Base-by-base conservation (phyloP, 2,113 vertebrate genomes). In the Canis aureus region DNA sequence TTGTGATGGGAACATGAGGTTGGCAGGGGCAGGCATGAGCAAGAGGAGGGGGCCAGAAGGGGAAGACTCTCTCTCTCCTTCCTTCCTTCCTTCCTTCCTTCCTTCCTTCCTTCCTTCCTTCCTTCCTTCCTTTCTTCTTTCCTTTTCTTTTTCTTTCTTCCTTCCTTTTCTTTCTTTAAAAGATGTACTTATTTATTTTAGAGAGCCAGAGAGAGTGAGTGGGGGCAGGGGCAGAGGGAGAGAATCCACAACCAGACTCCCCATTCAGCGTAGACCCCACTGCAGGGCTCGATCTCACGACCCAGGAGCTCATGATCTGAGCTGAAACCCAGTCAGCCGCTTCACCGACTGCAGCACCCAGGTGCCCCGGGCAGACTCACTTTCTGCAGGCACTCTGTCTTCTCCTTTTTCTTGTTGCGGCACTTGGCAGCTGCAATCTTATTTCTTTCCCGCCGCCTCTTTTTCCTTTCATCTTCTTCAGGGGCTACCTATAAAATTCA, bases 331-430 rank as follows among this genome's bases (percentile, higher is more conserved):
- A 59, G 57, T 7, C 19, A 2, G 57, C 19, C 57, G 17, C 57
- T 2, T 19, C 6, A 35, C 67, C 1, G 1, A 15, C 67, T n/a
- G 3, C 67, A n/a, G 7, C 66, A 8, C 32, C 32, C 32, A 3
- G 8, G 67, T 16, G 0, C 67, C 9, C 16, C 2, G 27, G 73
- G 67, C 35, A 5, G 22, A 97, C 99, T 98, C 98, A 99, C 99
- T 98, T 99, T 99, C 98, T 99, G 99, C 95, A 99, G 98, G 86
- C 98, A 98, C 89, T 99, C 99, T 0, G 99, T 99, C 98, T 99
- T 99, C 97, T 99, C 99, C 98, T 99, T 99, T 98, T 99, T 99
- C 98, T 99, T 99, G 98, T 99, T 99, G 93, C 99, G 98, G 93
- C 99, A 99, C 97, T 99, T 99, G 23, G 99, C 99, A 0, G 99